Percentiles rank a stretch among this genome's conserved stretches.
Conservation (phyloP, 2,888 invertebrate genomes). For the Synanthedon vespiformis region DNA sequence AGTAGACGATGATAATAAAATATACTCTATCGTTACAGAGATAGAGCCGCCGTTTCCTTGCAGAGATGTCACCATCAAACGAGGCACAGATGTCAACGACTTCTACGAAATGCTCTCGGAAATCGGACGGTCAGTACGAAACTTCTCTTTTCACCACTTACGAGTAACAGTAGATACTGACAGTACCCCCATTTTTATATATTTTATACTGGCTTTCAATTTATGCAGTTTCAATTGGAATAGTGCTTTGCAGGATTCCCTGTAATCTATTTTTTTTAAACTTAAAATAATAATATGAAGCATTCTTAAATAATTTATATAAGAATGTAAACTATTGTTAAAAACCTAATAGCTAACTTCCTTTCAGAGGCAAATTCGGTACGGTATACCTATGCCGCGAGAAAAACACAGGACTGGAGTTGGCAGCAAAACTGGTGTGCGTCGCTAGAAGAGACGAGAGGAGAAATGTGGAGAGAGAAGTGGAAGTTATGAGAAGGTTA, state of each 20-base stretch:
- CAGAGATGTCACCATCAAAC: slow-evolving; percentile 87
- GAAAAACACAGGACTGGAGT: slow-evolving; percentile 79
- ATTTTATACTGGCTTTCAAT: too few relatives aligned
- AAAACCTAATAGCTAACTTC: neutral
- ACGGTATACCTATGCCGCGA: slow-evolving; percentile 94
- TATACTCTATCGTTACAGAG: slow-evolving; percentile 72
- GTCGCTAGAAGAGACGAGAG: slow-evolving; percentile 88
- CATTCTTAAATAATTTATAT: too few relatives aligned
- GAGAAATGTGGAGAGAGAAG: slow-evolving; percentile 92
- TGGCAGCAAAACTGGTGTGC: slow-evolving; percentile 95
- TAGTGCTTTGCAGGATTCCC: too few relatives aligned
- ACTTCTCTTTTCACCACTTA: neutral
- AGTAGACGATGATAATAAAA: too few relatives aligned
- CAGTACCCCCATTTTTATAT: too few relatives aligned
- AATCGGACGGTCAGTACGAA: slow-evolving; percentile 80
- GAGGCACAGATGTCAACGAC: slow-evolving; percentile 87
- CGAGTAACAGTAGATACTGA: too few relatives aligned
- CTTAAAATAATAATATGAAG: too few relatives aligned
- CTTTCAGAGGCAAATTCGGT: slow-evolving; percentile 92
- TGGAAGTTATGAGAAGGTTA: slow-evolving; percentile 95
- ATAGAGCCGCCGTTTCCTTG: slow-evolving; percentile 89
- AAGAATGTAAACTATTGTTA: too few relatives aligned
- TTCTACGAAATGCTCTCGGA: slow-evolving; percentile 89
- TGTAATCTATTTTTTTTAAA: too few relatives aligned
- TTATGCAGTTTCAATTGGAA: too few relatives aligned